A percentile compares a stretch with the other conserved stretches of the same genome.
Evolutionary conservation across 1,140 invertebrate genomes (phyloP).

Genomic region (Orius laevigatus): DNA sequence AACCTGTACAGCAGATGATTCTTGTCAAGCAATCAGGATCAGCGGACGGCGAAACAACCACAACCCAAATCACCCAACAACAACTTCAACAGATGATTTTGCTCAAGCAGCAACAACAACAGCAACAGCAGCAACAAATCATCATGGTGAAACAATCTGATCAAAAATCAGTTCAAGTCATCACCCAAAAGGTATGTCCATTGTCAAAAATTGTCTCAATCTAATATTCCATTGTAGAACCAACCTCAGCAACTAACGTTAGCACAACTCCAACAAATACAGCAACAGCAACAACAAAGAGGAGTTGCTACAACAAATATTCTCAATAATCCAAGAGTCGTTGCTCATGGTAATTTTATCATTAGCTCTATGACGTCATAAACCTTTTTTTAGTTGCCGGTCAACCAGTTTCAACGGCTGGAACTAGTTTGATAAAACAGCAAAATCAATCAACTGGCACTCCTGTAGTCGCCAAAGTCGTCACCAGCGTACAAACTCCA

Average conservation of each 20-base stretch:
- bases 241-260: conserved; percentile 15
- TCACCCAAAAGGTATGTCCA: conserved; percentile 9
- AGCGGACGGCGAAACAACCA: neutral
- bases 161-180: conserved; percentile 15
- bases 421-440: conserved; percentile 16
- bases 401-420: conserved; percentile 1
- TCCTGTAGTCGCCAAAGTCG: conserved; percentile 21
- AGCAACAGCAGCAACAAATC: conserved; percentile 15
- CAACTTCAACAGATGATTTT: conserved; percentile 21
- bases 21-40: conserved; percentile 18
- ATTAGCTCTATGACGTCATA: too few species aligned
- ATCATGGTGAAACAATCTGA: conserved; percentile 18
- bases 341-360: conserved; percentile 17
- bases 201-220: neutral
- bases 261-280: conserved; percentile 23
- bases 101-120: conserved; percentile 19
- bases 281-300: conserved; percentile 22
- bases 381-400: too few species aligned
- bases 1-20: conserved; percentile 22
- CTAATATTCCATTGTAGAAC: neutral
- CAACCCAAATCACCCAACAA: conserved; percentile 20
- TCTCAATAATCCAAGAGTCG: conserved; percentile 16
- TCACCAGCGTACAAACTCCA: conserved; percentile 35
- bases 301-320: conserved; percentile 12
- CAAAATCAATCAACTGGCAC: conserved; percentile 15